Conservation (phyloP, 53 echinoderm and acorn worm species). For the Arbacia lixula region DNA sequence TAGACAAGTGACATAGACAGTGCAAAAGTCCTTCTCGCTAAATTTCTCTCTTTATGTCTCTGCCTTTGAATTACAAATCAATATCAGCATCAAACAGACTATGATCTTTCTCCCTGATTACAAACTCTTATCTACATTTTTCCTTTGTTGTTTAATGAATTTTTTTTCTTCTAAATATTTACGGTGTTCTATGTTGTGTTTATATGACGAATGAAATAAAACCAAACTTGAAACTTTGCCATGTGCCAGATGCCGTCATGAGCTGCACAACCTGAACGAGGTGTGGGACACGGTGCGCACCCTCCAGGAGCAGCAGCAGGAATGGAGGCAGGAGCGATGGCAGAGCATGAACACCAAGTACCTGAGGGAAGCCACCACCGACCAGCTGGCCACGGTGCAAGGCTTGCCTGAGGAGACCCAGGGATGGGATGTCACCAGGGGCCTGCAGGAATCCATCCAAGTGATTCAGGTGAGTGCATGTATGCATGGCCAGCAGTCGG, state of each 20-base stretch:
- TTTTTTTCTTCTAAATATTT: too few relatives aligned
- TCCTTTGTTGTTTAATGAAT: not conserved
- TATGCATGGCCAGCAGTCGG: too few relatives aligned
- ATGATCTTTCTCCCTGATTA: too few relatives aligned
- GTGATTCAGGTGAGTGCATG: slow-evolving; percentile 95
- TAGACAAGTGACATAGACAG: too few relatives aligned
- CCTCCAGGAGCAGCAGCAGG: slow-evolving; percentile 86
- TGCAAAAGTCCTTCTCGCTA: too few relatives aligned
- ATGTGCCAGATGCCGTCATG: slow-evolving; percentile 92
- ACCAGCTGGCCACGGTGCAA: slow-evolving; percentile 75
- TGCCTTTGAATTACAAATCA: too few relatives aligned
- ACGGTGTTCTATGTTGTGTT: not conserved
- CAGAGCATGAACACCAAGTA: slow-evolving; percentile 96
- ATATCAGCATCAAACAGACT: too few relatives aligned
- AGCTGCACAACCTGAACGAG: slow-evolving; percentile 83
- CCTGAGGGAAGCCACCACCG: slow-evolving; percentile 80
- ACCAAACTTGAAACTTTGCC: not conserved
- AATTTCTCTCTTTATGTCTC: too few relatives aligned
- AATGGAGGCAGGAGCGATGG: slow-evolving; percentile 94
- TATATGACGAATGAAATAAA: too few relatives aligned
- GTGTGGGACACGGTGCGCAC: slow-evolving; percentile 92
- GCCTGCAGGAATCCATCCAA: slow-evolving; percentile 86
- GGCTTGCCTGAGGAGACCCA: slow-evolving; percentile 80
- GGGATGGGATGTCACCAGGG: slow-evolving; percentile 90
- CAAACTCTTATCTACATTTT: not conserved